Base-by-base conservation (phyloP, 2,797 vertebrate genomes). In the Thripadectes ignobilis region DNA sequence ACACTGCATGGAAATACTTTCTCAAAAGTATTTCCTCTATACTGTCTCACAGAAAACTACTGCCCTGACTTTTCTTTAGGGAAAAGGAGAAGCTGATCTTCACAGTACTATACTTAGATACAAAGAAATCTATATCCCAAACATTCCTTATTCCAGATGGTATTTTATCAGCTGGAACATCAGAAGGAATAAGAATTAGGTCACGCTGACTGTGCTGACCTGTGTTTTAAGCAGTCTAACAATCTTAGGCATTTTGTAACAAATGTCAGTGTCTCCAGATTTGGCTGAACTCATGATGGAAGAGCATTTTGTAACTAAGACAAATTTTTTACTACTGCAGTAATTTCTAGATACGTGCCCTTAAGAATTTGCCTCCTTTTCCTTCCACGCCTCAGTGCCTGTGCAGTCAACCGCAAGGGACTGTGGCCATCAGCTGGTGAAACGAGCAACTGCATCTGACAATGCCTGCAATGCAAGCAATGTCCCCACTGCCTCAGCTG, bases 361-460 rank as follows among this genome's bases (percentile, higher is more conserved):
- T 66, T 7, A 78, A 61, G 36, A 30, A 86, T 51, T 78, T 52
- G 32, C 26, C 59, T 89, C 59, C 30, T 77, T 89, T 80, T 76
- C 23, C 43, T 61, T 57, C 24, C 6, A 2, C 0, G 6, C 29
- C 27, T 62, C 51, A 19, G 22, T 4, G 45, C 17, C 43, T 48
- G 22, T 14, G 24, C 7, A 93, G 13, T 73, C 49, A 95, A 30
- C 19, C 3, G 2, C 43, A 89, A 91, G 74, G 39, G 36, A 57
- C 49, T 86, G 67, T 61, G 39, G 97, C 97, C 98, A 97, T 77
- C 97, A 95, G 52, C 94, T 97, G 98, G 97, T 90, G 43, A 76
- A 89, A 86, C 1, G 0, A 14, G 88, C 78, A 97, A 97, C 72
- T 89, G 85, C 96, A 95, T 16, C 63, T 67, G 57, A 22, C 39